A percentile compares a stretch with the other conserved stretches of the same genome.
phyloP scores from a whole-genome alignment of 2,888 invertebrate genomes.

The Caenorhabditis auriculariae region DNA sequence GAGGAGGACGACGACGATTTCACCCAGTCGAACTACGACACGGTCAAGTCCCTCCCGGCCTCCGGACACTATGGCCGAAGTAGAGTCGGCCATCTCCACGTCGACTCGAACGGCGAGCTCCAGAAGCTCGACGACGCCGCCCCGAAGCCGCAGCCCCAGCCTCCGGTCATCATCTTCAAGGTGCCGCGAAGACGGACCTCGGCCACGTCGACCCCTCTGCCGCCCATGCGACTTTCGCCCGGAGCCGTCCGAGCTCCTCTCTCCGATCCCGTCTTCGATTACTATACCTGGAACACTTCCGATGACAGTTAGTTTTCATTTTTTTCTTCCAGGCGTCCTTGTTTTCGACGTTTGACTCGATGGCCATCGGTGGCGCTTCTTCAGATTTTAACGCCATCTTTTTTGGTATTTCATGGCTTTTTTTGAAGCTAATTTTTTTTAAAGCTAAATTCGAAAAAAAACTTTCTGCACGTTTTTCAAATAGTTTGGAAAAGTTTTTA shows the following conservation, averaged over 20 bases:
- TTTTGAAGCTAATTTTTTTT: too few species aligned
- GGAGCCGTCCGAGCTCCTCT: slow-evolving; percentile 23
- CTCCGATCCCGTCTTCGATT: slow-evolving; percentile 56
- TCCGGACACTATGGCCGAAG: slow-evolving; percentile 47
- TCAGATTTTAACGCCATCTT: slow-evolving; percentile 58
- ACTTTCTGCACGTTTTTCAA: too few species aligned
- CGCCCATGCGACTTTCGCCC: slow-evolving; percentile 22
- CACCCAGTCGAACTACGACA: slow-evolving; percentile 40
- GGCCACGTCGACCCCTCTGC: slow-evolving; percentile 9
- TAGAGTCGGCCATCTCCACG: slow-evolving; percentile 30
- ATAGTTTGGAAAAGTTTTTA: background rate
- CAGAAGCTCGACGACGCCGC: slow-evolving; percentile 7
- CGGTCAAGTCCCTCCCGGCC: slow-evolving; percentile 45
- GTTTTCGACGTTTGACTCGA: slow-evolving; percentile 46
- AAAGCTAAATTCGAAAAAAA: too few species aligned
- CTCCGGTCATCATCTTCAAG: slow-evolving; percentile 33
- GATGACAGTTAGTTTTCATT: slow-evolving; percentile 33
- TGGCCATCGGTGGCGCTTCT: slow-evolving; percentile 42
- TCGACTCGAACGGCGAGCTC: slow-evolving; percentile 1
- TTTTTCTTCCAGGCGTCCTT: slow-evolving; percentile 40
- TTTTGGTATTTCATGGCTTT: slow-evolving; percentile 52
- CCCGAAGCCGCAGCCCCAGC: slow-evolving; percentile 11
- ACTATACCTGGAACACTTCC: slow-evolving; percentile 57
- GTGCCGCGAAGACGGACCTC: slow-evolving; percentile 28
- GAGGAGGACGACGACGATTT: slow-evolving; percentile 39